A percentile compares a stretch with the other conserved stretches of the same genome.
Conservation (phyloP, 2,888 invertebrate species). For the Cosmia pyralina region DNA sequence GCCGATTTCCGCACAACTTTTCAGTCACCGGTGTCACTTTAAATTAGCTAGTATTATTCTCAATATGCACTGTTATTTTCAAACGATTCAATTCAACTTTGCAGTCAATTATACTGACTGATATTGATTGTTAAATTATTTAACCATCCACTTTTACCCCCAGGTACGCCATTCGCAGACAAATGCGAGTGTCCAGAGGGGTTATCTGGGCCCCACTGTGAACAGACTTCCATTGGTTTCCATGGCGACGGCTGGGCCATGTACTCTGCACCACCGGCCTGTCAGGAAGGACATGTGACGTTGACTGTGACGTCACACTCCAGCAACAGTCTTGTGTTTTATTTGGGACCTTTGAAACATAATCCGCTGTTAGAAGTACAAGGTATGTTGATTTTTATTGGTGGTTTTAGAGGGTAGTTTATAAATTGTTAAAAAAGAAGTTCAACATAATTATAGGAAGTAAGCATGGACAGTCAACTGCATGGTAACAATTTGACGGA, state of each 20-base stretch:
- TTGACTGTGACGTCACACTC: constrained; percentile 94
- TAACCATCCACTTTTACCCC: neutral
- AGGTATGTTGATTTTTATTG: constrained; percentile 81
- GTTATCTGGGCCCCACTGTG: constrained; percentile 96
- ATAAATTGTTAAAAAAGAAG: no score
- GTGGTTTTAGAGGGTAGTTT: neutral
- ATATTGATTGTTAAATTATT: neutral
- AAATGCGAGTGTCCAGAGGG: constrained; percentile 95
- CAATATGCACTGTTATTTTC: no score
- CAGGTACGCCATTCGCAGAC: constrained; percentile 90
- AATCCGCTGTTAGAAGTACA: constrained; percentile 92
- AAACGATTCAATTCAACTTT: neutral
- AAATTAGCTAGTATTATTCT: no score
- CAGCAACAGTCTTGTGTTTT: constrained; percentile 96
- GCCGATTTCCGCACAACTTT: no score
- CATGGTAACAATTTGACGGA: no score
- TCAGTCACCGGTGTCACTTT: no score
- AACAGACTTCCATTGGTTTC: constrained; percentile 96
- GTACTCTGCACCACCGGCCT: constrained; percentile 96
- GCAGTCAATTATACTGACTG: neutral
- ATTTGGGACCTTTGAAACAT: constrained; percentile 95
- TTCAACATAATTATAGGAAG: no score
- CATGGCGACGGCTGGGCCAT: constrained; percentile 98
- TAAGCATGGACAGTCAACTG: no score
- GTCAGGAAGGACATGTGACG: constrained; percentile 95